A percentile compares a stretch with the other conserved stretches of the same genome.
Evolutionary conservation across 2,113 vertebrate species (phyloP).

Genomic region (Clarias magur): DNA sequence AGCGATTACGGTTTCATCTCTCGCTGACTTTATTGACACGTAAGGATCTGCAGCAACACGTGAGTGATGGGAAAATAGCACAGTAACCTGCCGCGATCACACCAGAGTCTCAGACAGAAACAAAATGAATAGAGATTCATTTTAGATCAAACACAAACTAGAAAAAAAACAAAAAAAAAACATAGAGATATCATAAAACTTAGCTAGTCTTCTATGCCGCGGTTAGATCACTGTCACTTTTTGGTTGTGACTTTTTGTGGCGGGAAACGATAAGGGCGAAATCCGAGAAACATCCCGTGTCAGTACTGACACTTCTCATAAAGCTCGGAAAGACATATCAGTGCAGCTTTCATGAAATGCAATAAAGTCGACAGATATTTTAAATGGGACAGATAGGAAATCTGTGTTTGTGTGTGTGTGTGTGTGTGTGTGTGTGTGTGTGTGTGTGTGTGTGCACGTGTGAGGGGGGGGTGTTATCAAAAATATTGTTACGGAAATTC

Average conservation of each 20-base stretch:
- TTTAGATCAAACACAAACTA: neutral
- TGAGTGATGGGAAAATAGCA: neutral
- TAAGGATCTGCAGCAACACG: neutral
- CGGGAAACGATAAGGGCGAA: neutral
- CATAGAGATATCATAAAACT: neutral
- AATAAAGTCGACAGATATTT: constrained; percentile 43
- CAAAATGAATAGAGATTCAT: neutral
- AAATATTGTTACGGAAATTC: neutral
- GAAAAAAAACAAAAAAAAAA: neutral
- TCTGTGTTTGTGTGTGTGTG: neutral
- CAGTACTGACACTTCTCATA: constrained; percentile 42
- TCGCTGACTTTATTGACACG: constrained; percentile 28
- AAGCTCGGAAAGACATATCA: constrained; percentile 47
- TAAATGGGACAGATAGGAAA: constrained; percentile 28
- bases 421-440: neutral
- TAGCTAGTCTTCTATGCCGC: neutral
- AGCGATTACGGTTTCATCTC: constrained; percentile 41
- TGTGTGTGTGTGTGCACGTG: neutral
- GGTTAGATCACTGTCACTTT: constrained; percentile 10
- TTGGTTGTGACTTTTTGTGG: neutral
- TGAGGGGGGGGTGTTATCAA: neutral
- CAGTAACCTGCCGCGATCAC: neutral
- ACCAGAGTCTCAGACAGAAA: neutral
- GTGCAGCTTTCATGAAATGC: constrained; percentile 32
- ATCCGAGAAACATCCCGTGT: constrained; percentile 33